Percentiles rank a stretch among this genome's conserved stretches.
Conservation (phyloP, 2,888 invertebrate genomes). For the Sarcophaga variegata region DNA sequence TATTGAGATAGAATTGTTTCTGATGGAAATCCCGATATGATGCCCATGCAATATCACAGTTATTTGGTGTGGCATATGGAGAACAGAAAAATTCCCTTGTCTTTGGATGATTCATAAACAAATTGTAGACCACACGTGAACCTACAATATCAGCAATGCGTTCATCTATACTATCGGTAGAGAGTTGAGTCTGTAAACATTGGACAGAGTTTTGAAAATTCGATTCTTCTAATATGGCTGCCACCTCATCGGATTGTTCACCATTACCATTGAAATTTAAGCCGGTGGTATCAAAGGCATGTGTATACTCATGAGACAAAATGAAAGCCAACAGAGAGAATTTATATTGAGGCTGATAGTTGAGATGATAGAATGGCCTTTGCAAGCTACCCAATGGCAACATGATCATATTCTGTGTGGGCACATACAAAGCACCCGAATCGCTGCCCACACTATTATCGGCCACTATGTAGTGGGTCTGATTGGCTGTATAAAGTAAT, state of each 20-base stretch:
- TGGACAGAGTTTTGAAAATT: slow-evolving; percentile 41
- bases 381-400: slow-evolving; percentile 75
- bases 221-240: neutral
- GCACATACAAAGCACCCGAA: slow-evolving; percentile 74
- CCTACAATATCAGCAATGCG: slow-evolving; percentile 76
- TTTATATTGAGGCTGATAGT: slow-evolving; percentile 71
- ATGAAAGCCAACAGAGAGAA: slow-evolving; percentile 76
- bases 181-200: slow-evolving; percentile 69
- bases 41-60: neutral
- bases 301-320: slow-evolving; percentile 76
- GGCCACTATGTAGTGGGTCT: slow-evolving; percentile 9
- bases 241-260: neutral
- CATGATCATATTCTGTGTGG: slow-evolving; percentile 74
- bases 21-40: neutral
- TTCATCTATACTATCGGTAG: slow-evolving; percentile 74
- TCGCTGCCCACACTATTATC: slow-evolving; percentile 59
- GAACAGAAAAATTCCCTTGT: too few relatives aligned
- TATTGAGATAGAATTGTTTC: slow-evolving; percentile 75
- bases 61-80: too few relatives aligned
- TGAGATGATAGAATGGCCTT: slow-evolving; percentile 72
- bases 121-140: too few relatives aligned
- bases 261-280: slow-evolving; percentile 51
- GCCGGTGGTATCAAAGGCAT: slow-evolving; percentile 75
- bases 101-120: too few relatives aligned
- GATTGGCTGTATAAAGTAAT: neutral